Conservation (phyloP, 2,888 invertebrate genomes). For the Patella caerulea region DNA sequence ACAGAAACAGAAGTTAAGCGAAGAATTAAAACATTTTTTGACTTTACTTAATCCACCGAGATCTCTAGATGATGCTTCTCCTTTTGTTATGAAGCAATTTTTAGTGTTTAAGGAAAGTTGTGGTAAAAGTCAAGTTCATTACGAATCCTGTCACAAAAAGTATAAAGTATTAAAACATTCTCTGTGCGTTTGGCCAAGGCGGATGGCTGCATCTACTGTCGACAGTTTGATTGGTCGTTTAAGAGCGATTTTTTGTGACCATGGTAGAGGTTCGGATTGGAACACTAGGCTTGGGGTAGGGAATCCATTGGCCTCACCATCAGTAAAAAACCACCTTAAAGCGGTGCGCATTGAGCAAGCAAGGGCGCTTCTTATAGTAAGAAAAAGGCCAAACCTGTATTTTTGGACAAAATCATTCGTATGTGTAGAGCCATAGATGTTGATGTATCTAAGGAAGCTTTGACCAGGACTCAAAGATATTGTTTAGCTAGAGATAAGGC, state of each 20-base stretch:
- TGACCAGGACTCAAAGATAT: no score
- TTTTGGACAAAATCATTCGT: not conserved
- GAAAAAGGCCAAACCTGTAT: not conserved
- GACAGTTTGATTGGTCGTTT: not conserved
- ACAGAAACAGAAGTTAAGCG: not conserved
- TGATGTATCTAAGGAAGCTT: no score
- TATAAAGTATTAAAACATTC: not conserved
- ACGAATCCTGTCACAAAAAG: not conserved
- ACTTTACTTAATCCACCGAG: not conserved
- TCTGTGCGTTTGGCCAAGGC: not conserved
- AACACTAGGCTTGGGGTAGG: not conserved
- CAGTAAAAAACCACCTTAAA: not conserved
- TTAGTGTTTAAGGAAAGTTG: not conserved
- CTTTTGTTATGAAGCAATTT: not conserved
- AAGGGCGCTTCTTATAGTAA: not conserved
- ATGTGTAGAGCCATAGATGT: no score
- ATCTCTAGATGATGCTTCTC: not conserved
- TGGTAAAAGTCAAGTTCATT: not conserved
- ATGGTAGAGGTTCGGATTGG: not conserved
- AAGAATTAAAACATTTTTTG: not conserved
- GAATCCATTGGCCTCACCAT: not conserved
- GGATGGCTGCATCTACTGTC: not conserved
- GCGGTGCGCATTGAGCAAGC: not conserved
- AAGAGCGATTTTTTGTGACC: not conserved
- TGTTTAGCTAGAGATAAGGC: no score